phyloP scores from a whole-genome alignment of 1,140 invertebrate genomes.

The Anoplophora glabripennis region DNA sequence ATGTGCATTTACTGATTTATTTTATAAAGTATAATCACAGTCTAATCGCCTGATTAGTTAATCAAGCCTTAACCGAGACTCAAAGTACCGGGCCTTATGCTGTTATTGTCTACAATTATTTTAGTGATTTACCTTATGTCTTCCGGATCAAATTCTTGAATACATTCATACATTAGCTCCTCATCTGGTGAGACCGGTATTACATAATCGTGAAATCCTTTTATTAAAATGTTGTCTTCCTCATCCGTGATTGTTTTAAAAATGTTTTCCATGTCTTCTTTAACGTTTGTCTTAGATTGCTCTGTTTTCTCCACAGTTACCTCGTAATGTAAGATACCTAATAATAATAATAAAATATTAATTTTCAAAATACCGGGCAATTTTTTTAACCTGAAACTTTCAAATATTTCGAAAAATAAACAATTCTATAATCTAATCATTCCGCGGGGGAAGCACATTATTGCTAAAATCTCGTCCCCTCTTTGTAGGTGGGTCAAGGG shows the following conservation, averaged over 20 bases:
- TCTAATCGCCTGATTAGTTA: no score
- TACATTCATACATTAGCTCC: slow-evolving; percentile 44
- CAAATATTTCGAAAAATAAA: no score
- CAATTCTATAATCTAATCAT: no score
- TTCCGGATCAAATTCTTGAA: slow-evolving; percentile 41
- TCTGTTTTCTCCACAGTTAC: slow-evolving; percentile 35
- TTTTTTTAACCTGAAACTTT: no score
- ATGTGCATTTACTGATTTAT: no score
- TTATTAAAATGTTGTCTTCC: slow-evolving; percentile 38
- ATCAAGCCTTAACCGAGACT: no score
- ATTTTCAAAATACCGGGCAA: no score
- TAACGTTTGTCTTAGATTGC: slow-evolving; percentile 35
- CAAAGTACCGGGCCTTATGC: no score
- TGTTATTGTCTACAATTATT: neutral
- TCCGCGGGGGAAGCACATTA: no score
- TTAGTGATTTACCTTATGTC: slow-evolving; percentile 32
- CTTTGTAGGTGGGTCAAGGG: no score
- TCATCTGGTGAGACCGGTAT: slow-evolving; percentile 47
- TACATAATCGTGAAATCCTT: slow-evolving; percentile 38
- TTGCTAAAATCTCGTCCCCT: no score
- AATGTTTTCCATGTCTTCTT: slow-evolving; percentile 40
- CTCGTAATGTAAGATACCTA: slow-evolving; percentile 38
- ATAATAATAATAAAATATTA: slow-evolving; percentile 9
- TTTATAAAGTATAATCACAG: no score
- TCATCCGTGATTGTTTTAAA: slow-evolving; percentile 32